Percentiles rank a stretch among this genome's conserved stretches.
Conservation (phyloP, 2,797 vertebrate species). For the Notamacropus eugenii region DNA sequence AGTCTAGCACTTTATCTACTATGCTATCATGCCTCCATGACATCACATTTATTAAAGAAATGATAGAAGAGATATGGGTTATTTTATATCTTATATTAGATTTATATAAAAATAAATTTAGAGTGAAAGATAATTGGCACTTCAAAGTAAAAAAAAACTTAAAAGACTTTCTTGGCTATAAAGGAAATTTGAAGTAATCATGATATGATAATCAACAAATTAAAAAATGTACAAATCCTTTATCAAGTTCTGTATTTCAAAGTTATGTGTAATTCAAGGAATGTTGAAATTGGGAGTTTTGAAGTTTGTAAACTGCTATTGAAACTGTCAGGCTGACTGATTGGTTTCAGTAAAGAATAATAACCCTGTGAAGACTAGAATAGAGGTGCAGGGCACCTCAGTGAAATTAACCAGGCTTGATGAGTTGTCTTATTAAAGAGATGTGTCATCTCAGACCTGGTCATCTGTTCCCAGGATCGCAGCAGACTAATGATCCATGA, state of each 20-base stretch:
- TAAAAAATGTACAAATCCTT: background rate
- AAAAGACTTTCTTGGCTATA: background rate
- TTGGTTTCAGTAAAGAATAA: background rate
- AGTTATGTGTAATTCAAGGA: background rate
- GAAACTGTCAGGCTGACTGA: slow-evolving; percentile 1
- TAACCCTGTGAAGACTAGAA: background rate
- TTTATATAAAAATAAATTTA: background rate
- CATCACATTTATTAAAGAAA: background rate
- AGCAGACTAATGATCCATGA: background rate
- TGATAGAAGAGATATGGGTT: background rate
- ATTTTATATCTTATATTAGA: background rate
- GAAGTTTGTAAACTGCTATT: background rate
- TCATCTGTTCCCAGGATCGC: background rate
- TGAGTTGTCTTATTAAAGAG: slow-evolving; percentile 15
- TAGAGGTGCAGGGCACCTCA: slow-evolving; percentile 14
- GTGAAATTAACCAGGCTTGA: slow-evolving; percentile 2
- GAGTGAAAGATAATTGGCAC: background rate
- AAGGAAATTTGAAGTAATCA: background rate
- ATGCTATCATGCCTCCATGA: background rate
- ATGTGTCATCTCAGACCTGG: background rate
- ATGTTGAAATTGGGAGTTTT: slow-evolving; percentile 27
- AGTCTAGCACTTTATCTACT: background rate
- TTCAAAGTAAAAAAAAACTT: background rate
- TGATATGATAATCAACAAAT: background rate
- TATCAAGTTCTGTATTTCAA: slow-evolving; percentile 8